Evolutionary conservation across 2,888 invertebrate species (phyloP).

Genomic region (Heliconius cydno): DNA sequence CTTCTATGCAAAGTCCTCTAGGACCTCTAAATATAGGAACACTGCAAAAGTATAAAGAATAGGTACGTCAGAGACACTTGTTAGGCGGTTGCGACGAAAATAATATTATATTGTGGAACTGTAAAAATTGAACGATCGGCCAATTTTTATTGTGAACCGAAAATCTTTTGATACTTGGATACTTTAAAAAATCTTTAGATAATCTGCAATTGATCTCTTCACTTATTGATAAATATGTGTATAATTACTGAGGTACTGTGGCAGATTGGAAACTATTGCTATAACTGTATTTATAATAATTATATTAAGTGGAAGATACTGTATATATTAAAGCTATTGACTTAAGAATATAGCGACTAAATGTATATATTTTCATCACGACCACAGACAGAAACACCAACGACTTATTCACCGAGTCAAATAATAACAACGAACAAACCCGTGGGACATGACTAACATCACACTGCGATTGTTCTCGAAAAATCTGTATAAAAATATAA

Average conservation of each 20-base stretch:
- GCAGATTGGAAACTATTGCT: conserved; percentile 79
- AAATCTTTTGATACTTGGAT: background rate
- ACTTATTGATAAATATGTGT: conserved; percentile 55
- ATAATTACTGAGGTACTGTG: conserved; percentile 80
- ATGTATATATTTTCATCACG: conserved; percentile 49
- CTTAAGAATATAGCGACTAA: conserved; percentile 74
- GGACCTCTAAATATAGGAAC: conserved; percentile 45
- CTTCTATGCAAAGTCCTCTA: conserved; percentile 40
- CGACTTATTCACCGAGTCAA: conserved; percentile 51
- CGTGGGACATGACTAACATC: conserved; percentile 35
- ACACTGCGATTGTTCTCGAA: conserved; percentile 42
- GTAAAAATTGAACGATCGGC: background rate
- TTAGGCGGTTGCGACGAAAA: conserved; percentile 23
- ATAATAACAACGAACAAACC: conserved; percentile 48
- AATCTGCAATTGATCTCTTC: conserved; percentile 47
- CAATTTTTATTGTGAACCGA: conserved; percentile 12
- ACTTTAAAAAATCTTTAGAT: conserved; percentile 32
- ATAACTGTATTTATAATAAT: conserved; percentile 69
- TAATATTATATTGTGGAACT: background rate
- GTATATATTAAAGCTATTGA: conserved; percentile 81
- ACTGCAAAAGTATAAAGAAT: conserved; percentile 39
- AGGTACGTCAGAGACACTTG: conserved; percentile 25
- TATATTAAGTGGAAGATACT: conserved; percentile 77
- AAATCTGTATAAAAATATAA: conserved; percentile 47
- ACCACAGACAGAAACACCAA: conserved; percentile 55